Percentiles rank a stretch among this genome's conserved stretches.
These are phyloP conservation scores for Cistogaster globosa DNA, from an alignment of 2,888 invertebrate species.

Conservation along the genomic window DNA sequence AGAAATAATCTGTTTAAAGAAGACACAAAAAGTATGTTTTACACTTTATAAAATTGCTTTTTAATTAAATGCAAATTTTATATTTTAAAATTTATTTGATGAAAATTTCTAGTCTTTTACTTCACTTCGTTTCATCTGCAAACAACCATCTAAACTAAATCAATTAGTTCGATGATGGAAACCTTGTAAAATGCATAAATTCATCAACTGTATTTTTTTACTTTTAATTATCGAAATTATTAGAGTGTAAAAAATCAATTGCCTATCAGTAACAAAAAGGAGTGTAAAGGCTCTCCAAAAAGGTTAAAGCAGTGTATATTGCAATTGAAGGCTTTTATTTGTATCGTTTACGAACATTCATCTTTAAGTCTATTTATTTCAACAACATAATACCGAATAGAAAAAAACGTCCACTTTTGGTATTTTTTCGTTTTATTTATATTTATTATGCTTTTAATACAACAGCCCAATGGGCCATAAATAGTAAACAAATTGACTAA, in stretches of 20 bases:
- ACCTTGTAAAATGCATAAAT: slow-evolving; percentile 41
- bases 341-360: no score
- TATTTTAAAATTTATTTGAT: not conserved
- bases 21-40: slow-evolving; percentile 20
- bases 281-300: no score
- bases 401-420: no score
- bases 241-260: slow-evolving; percentile 73
- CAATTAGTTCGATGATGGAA: slow-evolving; percentile 55
- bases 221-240: slow-evolving; percentile 72
- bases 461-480: no score
- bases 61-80: slow-evolving; percentile 65
- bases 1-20: not conserved
- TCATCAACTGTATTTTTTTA: slow-evolving; percentile 21
- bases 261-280: not conserved
- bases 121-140: slow-evolving; percentile 13
- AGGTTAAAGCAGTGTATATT: no score
- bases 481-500: no score
- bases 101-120: not conserved
- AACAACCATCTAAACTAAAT: slow-evolving; percentile 31
- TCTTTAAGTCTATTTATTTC: no score
- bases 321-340: no score
- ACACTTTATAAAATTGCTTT: slow-evolving; percentile 50
- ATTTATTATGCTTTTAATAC: no score
- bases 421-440: no score
- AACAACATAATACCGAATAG: no score